Evolutionary conservation across 2,888 invertebrate genomes (phyloP), one percentile per base, ranked within the genome.

Genomic region (Didymodactylos carnosus): DNA sequence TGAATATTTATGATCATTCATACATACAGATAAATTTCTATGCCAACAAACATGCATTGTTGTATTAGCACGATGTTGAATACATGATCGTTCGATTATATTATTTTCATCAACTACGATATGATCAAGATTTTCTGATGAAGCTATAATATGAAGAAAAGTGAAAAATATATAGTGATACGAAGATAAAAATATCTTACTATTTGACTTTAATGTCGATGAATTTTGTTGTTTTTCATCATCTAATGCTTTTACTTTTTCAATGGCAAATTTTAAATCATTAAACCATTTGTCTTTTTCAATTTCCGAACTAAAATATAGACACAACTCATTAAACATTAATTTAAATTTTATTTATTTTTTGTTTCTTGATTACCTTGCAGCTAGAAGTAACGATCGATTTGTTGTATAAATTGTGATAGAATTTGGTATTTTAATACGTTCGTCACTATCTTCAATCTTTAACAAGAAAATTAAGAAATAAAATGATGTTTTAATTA

Each of bases 41-140:
- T 97, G 95, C 95, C 95, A 97, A 84, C 95, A 97, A 77, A 95
- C 94, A 84, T 94, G 93, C 78, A 93, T 89, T 71, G 93, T 84
- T 69, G 84, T 84, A 79, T 84, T 85, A 51, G 84, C 83, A 40
- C 84, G 76, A 70, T 79, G 78, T 35, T 62, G 62, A 62, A 62
- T 62, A 35, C 62, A 62, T 35, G 62, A 62, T 35, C 35, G 62
- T 35, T 62, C 62, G 2, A 51, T 51, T 19, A 7, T 19, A 49
- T 49, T 25, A 49, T 35, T 35, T 62, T 62, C 62, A 19, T 62
- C 62, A 19, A 62, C 62, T 2, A 62, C 3, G 19, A 35, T 35
- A 62, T 62, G 35, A 35, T 62, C 62, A 35, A 62, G 62, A 62
- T 62, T 62, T 62, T 62, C 62, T 2, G 62, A 62, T 62, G 62